A percentile compares a stretch with the other conserved stretches of the same genome.
These are phyloP conservation scores for Tragulus kanchil DNA, from an alignment of 2,113 vertebrate species.

Conservation along the genomic window DNA sequence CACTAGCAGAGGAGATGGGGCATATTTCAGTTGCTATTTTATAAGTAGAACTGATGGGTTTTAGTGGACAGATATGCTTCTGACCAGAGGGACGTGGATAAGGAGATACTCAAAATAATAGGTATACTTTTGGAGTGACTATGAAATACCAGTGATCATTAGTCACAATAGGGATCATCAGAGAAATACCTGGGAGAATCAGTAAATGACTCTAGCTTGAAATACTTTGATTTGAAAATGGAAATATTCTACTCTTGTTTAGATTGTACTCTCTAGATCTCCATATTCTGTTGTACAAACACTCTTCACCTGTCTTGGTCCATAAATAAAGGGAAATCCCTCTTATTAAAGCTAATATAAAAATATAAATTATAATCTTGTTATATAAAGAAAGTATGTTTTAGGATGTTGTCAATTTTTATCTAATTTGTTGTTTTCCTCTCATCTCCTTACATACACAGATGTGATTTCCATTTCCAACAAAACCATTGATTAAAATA, in stretches of 20 bases:
- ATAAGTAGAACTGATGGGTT: not conserved
- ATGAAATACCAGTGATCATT: not conserved
- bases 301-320: not conserved
- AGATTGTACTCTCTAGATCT: not conserved
- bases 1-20: not conserved
- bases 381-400: not conserved
- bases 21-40: not conserved
- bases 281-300: not conserved
- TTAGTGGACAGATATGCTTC: not conserved
- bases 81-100: not conserved
- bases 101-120: not conserved
- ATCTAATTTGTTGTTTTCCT: not conserved
- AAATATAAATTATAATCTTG: not conserved
- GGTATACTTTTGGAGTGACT: not conserved
- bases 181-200: not conserved
- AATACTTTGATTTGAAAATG: not conserved
- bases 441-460: not conserved
- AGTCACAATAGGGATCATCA: not conserved
- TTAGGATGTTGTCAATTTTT: conserved; percentile 24
- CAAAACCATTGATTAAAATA: not conserved
- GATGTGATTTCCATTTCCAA: not conserved
- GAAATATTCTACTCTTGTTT: not conserved
- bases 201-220: conserved; percentile 12
- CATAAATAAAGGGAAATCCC: not conserved
- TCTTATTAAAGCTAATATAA: not conserved